Evolutionary conservation across 2,888 invertebrate genomes (phyloP).

Genomic region (Xylota segnis): DNA sequence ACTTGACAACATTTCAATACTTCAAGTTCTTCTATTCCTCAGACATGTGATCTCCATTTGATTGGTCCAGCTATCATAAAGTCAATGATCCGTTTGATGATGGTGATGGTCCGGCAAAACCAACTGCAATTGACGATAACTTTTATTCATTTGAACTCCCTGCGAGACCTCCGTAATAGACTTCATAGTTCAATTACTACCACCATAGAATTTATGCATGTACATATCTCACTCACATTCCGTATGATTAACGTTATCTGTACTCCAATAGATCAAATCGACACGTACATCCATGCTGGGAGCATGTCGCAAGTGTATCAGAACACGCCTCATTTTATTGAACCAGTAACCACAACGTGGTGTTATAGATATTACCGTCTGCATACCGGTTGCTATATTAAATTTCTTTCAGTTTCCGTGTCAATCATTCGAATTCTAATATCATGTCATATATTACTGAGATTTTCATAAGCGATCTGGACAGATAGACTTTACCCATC

Average conservation of each 20-base stretch:
- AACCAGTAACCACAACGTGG: conserved; percentile 1
- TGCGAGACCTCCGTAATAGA: too few relatives aligned
- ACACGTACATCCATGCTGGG: neutral
- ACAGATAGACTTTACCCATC: neutral
- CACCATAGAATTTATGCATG: too few relatives aligned
- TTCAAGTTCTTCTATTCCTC: too few relatives aligned
- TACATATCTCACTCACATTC: neutral
- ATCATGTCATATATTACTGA: neutral
- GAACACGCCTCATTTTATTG: neutral
- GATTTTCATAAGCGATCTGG: neutral
- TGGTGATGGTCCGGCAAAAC: too few relatives aligned
- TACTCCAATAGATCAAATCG: neutral
- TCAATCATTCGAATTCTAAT: neutral
- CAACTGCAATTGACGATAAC: too few relatives aligned
- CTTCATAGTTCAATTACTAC: too few relatives aligned
- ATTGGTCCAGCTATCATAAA: too few relatives aligned
- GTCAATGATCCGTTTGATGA: too few relatives aligned
- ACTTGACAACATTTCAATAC: too few relatives aligned
- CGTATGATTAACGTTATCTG: neutral
- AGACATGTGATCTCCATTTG: too few relatives aligned
- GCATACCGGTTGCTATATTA: neutral
- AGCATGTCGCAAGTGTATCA: neutral
- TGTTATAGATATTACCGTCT: neutral
- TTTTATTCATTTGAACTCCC: too few relatives aligned
- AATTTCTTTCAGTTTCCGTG: conserved; percentile 6